Base-by-base conservation (phyloP, 53 echinoderm and acorn worm species). In the Zoroaster sp. region DNA sequence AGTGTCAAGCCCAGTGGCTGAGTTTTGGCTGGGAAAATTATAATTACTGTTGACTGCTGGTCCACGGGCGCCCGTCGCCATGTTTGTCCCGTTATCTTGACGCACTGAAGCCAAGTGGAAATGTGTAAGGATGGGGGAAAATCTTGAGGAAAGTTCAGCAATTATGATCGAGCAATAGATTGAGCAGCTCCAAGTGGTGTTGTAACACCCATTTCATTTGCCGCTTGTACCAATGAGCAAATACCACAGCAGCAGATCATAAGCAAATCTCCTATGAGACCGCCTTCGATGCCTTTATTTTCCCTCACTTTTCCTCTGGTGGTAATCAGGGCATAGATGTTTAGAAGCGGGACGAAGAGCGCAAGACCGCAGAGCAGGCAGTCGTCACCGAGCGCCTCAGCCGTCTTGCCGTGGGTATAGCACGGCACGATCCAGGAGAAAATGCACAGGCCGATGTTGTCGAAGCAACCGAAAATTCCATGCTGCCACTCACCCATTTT, bases 401-500 rank as follows among this genome's bases (percentile, higher is more conserved):
- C 98, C 28, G 96, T 85, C 87, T 97, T 97, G 82, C 98, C 98
- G 73, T 95, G 95, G 23, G 98, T 97, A 75, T 94, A 97, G 89
- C 98, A 97, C 17, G 98, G 98, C 47, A 95, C 77, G 73, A 97
- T 69, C 63, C 92, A 97, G 7, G 95, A 73, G 93, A 97, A 95
- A 35, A 97, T 95, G 73, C 98, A 97, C 93, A 97, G 88, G 30
- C 98, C 98, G 77, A 97, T 89, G 91, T 98, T 98, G 94, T 93
- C 91, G 78, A 97, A 92, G 78, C 98, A 97, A 14, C 98, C 95
- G 75, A 91, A 97, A 87, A 95, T 91, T 77, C 98, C 98, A 76
- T 97, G 94, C 89, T 91, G 91, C 89, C 89, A 96, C 85, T 95
- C 96, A 81, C 96, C 96, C 96, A 96, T 96, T 78, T 94, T 96